These are phyloP conservation scores for Betta splendens DNA, from an alignment of 2,797 vertebrate species.

Conservation along the genomic window DNA sequence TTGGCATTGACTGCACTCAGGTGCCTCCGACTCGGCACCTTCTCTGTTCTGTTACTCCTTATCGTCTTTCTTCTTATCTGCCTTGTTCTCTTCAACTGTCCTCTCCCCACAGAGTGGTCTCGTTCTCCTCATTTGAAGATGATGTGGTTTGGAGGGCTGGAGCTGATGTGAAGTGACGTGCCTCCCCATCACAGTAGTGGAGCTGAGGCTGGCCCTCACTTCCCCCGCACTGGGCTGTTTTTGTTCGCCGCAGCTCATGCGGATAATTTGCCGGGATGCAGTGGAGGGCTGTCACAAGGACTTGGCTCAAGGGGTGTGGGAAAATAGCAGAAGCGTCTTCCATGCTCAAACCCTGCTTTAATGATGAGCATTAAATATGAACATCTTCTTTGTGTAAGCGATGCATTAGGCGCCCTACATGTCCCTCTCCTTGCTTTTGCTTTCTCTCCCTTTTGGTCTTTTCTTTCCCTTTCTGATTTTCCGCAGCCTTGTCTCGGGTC, in stretches of 20 bases:
- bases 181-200: slow-evolving; percentile 75
- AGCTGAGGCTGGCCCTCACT: slow-evolving; percentile 77
- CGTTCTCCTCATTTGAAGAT: slow-evolving; percentile 75
- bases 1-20: slow-evolving; percentile 15
- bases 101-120: slow-evolving; percentile 65
- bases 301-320: slow-evolving; percentile 86
- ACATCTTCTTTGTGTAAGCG: slow-evolving; percentile 80
- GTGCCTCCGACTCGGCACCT: slow-evolving; percentile 5
- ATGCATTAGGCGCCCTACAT: slow-evolving; percentile 68
- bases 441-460: slow-evolving; percentile 45
- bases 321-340: slow-evolving; percentile 83
- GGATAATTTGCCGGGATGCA: slow-evolving; percentile 85
- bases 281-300: slow-evolving; percentile 85
- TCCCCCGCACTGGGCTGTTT: slow-evolving; percentile 83
- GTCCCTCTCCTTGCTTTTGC: slow-evolving; percentile 54
- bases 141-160: slow-evolving; percentile 77
- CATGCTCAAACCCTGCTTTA: slow-evolving; percentile 77
- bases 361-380: slow-evolving; percentile 85
- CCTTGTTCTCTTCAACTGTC: slow-evolving; percentile 47
- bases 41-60: slow-evolving; percentile 22
- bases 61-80: slow-evolving; percentile 40
- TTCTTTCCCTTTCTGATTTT: slow-evolving; percentile 43
- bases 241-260: slow-evolving; percentile 84
- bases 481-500: slow-evolving; percentile 56
- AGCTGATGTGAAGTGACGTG: slow-evolving; percentile 83